Evolutionary conservation across 2,888 invertebrate genomes (phyloP).

Genomic region (Sturmia bella): DNA sequence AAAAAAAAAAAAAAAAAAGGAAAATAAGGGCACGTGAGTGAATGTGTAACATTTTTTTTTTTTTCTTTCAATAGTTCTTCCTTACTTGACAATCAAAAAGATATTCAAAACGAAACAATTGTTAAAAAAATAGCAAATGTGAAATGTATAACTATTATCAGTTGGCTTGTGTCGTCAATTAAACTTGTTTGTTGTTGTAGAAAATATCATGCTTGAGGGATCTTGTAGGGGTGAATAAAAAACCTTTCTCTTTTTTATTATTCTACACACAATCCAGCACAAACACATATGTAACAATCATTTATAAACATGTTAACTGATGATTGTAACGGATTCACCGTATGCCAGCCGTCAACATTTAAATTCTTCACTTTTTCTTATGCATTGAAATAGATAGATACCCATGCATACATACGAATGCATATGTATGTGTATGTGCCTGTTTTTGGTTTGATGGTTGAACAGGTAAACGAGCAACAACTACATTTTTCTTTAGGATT

Average conservation of each 20-base stretch:
- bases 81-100: constrained; percentile 52
- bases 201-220: constrained; percentile 66
- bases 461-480: constrained; percentile 62
- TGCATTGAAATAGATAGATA: no score
- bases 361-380: constrained; percentile 9
- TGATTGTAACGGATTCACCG: constrained; percentile 78
- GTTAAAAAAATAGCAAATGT: constrained; percentile 24
- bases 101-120: constrained; percentile 19
- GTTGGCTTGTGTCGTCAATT: constrained; percentile 65
- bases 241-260: constrained; percentile 51
- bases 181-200: constrained; percentile 43
- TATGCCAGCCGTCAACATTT: constrained; percentile 73
- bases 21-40: constrained; percentile 66
- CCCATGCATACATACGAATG: no score
- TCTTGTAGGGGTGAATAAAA: constrained; percentile 65
- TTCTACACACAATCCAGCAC: neutral
- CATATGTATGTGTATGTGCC: no score
- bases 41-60: constrained; percentile 37
- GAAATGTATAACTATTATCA: constrained; percentile 47
- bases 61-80: constrained; percentile 12
- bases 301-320: constrained; percentile 22
- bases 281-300: neutral
- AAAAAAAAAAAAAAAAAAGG: no score
- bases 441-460: neutral
- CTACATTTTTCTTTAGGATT: constrained; percentile 33